These are phyloP conservation scores for Myotis brandtii DNA, from an alignment of 2,113 vertebrate species.

Conservation along the genomic window DNA sequence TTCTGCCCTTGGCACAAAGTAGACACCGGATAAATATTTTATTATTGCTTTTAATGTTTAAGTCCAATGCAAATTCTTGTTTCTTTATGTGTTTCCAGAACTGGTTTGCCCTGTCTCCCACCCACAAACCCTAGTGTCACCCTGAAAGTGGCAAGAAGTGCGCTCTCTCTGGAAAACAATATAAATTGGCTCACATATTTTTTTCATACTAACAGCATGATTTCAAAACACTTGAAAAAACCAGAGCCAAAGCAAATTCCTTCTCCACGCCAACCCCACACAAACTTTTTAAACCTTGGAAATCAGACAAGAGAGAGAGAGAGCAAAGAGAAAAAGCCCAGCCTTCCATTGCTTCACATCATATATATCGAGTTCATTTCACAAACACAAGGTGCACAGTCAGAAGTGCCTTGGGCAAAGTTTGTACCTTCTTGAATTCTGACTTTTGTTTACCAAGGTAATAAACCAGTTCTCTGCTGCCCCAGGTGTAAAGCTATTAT, in stretches of 20 bases:
- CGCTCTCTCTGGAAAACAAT: constrained; percentile 55
- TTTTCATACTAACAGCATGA: constrained; percentile 3
- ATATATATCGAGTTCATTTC: constrained; percentile 81
- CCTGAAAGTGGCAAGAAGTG: constrained; percentile 33
- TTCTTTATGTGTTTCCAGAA: constrained; percentile 33
- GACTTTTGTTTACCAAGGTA: constrained; percentile 90
- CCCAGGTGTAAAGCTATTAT: constrained; percentile 91
- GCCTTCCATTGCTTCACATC: constrained; percentile 78
- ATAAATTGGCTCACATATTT: not conserved
- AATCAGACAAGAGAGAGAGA: constrained; percentile 53
- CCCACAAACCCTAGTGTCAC: constrained; percentile 17
- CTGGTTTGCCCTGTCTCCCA: constrained; percentile 57
- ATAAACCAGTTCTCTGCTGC: constrained; percentile 87
- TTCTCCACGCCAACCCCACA: not conserved
- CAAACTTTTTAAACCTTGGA: constrained; percentile 81
- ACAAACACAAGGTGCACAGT: constrained; percentile 88
- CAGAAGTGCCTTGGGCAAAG: constrained; percentile 89
- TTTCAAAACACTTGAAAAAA: constrained; percentile 60
- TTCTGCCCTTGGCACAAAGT: constrained; percentile 11
- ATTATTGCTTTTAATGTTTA: constrained; percentile 53
- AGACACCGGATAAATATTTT: constrained; percentile 37
- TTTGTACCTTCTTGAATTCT: constrained; percentile 91
- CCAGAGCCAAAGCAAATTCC: constrained; percentile 7
- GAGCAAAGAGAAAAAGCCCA: not conserved
- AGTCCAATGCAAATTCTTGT: constrained; percentile 32